Conservation (phyloP, 2,797 vertebrate species). For the Ctenochaetus hawaiiensis region DNA sequence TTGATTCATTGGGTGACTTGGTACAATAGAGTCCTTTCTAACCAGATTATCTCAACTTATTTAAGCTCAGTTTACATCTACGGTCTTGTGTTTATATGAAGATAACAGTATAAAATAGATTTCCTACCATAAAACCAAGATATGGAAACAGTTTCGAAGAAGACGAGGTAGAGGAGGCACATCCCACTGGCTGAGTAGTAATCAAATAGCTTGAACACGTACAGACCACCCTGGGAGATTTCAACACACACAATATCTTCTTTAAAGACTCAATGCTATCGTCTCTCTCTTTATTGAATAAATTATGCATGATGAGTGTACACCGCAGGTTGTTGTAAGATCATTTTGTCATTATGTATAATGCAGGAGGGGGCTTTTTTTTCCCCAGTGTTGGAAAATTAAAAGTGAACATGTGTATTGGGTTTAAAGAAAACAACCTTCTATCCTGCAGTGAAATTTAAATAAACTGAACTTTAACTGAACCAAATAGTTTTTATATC, state of each 20-base stretch:
- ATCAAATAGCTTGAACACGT: conserved; percentile 95
- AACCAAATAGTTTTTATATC: not conserved
- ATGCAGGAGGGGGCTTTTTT: conserved; percentile 36
- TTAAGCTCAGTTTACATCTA: conserved; percentile 7
- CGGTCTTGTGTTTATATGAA: not conserved
- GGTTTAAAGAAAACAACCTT: not conserved
- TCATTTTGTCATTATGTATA: conserved; percentile 51
- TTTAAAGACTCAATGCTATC: conserved; percentile 47
- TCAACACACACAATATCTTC: conserved; percentile 34
- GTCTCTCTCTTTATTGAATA: conserved; percentile 38
- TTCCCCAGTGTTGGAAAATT: not conserved
- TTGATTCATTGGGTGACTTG: conserved; percentile 7
- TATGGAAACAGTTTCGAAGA: conserved; percentile 94
- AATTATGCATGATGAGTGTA: conserved; percentile 52
- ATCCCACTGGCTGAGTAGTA: conserved; percentile 96
- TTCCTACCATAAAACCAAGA: conserved; percentile 93
- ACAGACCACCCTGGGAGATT: conserved; percentile 89
- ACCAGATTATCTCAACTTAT: not conserved
- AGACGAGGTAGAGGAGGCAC: conserved; percentile 94
- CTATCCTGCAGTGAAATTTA: not conserved
- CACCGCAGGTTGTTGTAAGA: conserved; percentile 48
- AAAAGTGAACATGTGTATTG: conserved; percentile 1
- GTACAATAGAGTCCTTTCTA: not conserved
- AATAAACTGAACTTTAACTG: not conserved
- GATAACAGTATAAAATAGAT: not conserved